A percentile compares a stretch with the other conserved stretches of the same genome.
These are phyloP conservation scores for Leptarthrus brevirostris DNA, from an alignment of 2,888 invertebrate species.

Conservation along the genomic window DNA sequence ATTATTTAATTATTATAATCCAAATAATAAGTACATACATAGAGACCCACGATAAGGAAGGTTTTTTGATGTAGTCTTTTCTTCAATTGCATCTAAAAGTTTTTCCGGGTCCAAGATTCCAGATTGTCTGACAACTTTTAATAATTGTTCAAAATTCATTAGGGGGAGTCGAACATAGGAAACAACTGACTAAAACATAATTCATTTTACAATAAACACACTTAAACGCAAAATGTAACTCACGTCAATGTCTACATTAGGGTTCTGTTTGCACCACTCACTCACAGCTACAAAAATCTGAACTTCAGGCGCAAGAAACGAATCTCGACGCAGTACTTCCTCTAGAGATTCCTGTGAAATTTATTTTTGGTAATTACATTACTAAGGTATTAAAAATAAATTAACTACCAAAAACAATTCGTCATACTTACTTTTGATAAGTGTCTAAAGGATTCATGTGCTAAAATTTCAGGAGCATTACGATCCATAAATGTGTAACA, in stretches of 20 bases:
- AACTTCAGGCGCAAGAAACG: constrained; percentile 96
- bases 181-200: constrained; percentile 68
- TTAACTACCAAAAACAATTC: too few relatives aligned
- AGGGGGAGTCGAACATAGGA: constrained; percentile 83
- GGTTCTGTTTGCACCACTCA: constrained; percentile 87
- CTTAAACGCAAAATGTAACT: constrained; percentile 8
- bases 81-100: constrained; percentile 93
- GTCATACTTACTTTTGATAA: constrained; percentile 76
- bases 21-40: constrained; percentile 67
- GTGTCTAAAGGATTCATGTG: constrained; percentile 84
- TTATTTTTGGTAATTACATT: not conserved
- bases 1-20: too few relatives aligned
- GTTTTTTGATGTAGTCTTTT: constrained; percentile 83
- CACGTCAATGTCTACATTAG: constrained; percentile 68
- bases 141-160: constrained; percentile 87
- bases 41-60: constrained; percentile 87
- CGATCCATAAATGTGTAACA: constrained; percentile 92
- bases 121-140: constrained; percentile 89
- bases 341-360: constrained; percentile 75
- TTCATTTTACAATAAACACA: constrained; percentile 58
- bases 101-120: constrained; percentile 88
- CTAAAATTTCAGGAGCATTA: constrained; percentile 86
- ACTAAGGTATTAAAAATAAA: too few relatives aligned
- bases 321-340: constrained; percentile 88
- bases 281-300: constrained; percentile 93